These are phyloP conservation scores for Diorhabda carinulata DNA, from an alignment of 1,140 invertebrate species.

Conservation along the genomic window DNA sequence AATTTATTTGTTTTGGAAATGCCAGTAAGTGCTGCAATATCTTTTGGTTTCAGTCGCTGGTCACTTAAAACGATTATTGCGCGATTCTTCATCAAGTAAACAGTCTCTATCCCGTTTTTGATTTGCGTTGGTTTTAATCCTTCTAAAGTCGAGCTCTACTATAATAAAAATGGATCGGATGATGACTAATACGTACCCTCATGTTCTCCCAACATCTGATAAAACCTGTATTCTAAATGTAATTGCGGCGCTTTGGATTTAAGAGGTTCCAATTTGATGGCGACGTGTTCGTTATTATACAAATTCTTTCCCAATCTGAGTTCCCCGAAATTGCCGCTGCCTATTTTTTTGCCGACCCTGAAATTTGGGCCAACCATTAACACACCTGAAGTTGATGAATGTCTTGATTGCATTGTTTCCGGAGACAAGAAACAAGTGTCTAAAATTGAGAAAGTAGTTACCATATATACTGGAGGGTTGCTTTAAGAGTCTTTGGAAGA, in stretches of 20 bases:
- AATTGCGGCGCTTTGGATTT: constrained; percentile 99
- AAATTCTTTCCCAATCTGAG: constrained; percentile 97
- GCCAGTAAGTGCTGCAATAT: too few species aligned
- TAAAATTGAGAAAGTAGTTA: constrained; percentile 29
- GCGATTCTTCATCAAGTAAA: too few species aligned
- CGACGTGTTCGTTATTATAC: constrained; percentile 99
- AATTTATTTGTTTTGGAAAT: too few species aligned
- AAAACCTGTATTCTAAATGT: constrained; percentile 99
- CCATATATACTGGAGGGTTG: constrained; percentile 19
- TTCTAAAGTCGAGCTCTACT: too few species aligned
- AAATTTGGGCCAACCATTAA: constrained; percentile 99
- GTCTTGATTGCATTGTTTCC: constrained; percentile 28
- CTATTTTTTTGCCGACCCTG: constrained; percentile 99
- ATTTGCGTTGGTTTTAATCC: too few species aligned
- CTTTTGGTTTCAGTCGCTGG: too few species aligned
- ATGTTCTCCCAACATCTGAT: constrained; percentile 95
- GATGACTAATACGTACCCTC: constrained; percentile 44
- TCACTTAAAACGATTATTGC: too few species aligned
- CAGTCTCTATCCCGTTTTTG: too few species aligned
- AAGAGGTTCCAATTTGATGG: constrained; percentile 99
- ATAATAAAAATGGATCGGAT: too few species aligned
- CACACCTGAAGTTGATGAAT: constrained; percentile 46
- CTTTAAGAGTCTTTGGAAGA: background rate
- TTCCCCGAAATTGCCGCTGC: constrained; percentile 99
- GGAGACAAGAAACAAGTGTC: constrained; percentile 25